Conservation (phyloP, 2,888 invertebrate species). For the Ophion ellenae region DNA sequence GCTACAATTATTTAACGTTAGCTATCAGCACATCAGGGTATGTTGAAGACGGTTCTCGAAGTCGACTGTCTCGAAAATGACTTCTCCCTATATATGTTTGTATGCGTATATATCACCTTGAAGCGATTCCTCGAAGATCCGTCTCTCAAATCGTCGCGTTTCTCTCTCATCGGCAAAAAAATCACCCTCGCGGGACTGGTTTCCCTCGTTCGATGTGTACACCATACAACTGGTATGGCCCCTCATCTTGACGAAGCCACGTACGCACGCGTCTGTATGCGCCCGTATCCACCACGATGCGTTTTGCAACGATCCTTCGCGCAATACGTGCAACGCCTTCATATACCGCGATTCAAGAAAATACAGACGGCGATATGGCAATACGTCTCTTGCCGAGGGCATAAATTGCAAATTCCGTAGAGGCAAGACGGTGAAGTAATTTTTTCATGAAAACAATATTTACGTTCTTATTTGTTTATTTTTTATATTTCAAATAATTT, state of each 20-base stretch:
- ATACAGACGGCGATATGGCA: slow-evolving; percentile 18
- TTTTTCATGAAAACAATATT: background rate
- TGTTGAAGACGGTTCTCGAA: too few species aligned
- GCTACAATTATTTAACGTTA: too few species aligned
- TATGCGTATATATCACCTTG: slow-evolving; percentile 20
- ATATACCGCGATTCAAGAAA: slow-evolving; percentile 44
- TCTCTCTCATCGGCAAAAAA: slow-evolving; percentile 71
- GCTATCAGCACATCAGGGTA: too few species aligned
- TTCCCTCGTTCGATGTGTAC: slow-evolving; percentile 20
- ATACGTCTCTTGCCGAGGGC: slow-evolving; percentile 7
- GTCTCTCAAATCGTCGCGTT: slow-evolving; percentile 47
- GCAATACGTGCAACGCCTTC: slow-evolving; percentile 47
- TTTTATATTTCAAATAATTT: background rate
- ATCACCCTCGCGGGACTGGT: slow-evolving; percentile 65
- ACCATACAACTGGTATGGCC: slow-evolving; percentile 68
- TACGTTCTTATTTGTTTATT: slow-evolving; percentile 1
- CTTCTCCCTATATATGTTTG: background rate
- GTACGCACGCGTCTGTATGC: slow-evolving; percentile 66
- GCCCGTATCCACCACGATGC: slow-evolving; percentile 57
- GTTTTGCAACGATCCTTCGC: slow-evolving; percentile 28
- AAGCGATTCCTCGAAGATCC: slow-evolving; percentile 75
- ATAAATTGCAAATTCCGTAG: slow-evolving; percentile 15
- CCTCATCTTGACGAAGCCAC: slow-evolving; percentile 68
- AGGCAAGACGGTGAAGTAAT: background rate
- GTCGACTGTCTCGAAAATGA: too few species aligned